phyloP scores from a whole-genome alignment of 2,797 vertebrate genomes.

The Crypturellus tataupa region DNA sequence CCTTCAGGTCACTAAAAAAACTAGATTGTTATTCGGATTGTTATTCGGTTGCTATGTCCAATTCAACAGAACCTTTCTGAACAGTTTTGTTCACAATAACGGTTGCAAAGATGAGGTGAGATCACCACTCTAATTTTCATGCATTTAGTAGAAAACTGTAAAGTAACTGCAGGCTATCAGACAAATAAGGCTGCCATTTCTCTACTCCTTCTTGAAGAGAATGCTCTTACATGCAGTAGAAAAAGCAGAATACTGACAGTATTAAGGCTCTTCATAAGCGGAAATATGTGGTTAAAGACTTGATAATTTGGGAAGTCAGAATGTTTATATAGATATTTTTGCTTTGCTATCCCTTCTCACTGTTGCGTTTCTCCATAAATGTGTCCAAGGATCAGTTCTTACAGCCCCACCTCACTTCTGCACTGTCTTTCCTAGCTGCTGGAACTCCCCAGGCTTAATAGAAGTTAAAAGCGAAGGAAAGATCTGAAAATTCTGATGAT shows the following conservation, averaged over 20 bases:
- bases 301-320: not conserved
- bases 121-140: not conserved
- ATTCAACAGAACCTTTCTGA: not conserved
- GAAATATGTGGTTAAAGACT: not conserved
- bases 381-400: not conserved
- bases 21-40: not conserved
- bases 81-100: not conserved
- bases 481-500: not conserved
- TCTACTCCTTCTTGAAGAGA: not conserved
- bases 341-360: not conserved
- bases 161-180: not conserved
- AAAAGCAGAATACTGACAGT: not conserved
- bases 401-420: not conserved
- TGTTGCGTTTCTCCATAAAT: not conserved
- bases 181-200: not conserved
- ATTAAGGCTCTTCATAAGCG: not conserved
- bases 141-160: not conserved
- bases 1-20: conserved; percentile 20
- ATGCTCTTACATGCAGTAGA: not conserved
- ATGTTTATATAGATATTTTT: not conserved
- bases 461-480: not conserved
- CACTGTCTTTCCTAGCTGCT: not conserved
- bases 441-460: not conserved
- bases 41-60: not conserved
- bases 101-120: not conserved